Base-by-base conservation (phyloP, 2,888 invertebrate species). In the Chirona hameri region DNA sequence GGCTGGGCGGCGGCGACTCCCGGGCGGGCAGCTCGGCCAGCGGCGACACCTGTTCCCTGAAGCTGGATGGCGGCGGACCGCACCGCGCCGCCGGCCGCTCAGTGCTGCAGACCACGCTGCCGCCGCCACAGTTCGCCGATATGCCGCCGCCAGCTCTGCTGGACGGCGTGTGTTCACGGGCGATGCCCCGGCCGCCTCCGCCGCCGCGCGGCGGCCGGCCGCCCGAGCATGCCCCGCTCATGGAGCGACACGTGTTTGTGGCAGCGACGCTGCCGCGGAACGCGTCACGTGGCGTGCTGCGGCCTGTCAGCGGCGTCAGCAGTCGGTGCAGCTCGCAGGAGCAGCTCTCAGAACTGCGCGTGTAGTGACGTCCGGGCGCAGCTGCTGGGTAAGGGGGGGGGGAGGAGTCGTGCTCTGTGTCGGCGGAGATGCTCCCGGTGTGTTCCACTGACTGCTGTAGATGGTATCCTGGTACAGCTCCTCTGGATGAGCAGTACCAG, bases 91-190 rank as follows among this genome's bases (percentile, higher is more conserved):
- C n/a, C 65, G 65, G n/a, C 65, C n/a, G 27, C 10, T 24, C 65
- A 0, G 80, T 80, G 18, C 82, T 82, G 80, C 83, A 84, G 69
- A 94, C 94, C 87, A 95, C 95, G 86, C 89, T 93, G 85, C 92
- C 94, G 82, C 95, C 95, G 0, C 94, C 95, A 0, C 95, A 95
- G 87, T 95, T 95, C 86, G 94, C 94, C 2, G 94, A 95, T 87
- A 89, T 94, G 84, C 93, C 93, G 12, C 91, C 83, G 57, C 83
- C 83, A 31, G 57, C 82, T 10, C 69, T 83, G 5, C 83, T 83
- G 46, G 83, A 85, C 52, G 84, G 83, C 52, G 46, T 46, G 21
- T 76, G 76, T 15, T 10, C 46, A 24, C 76, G 76, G 9, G 7
- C 39, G 2, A 46, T 76, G 76, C 76, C 76, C 21, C 76, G 46